A percentile compares a stretch with the other conserved stretches of the same genome.
These are phyloP conservation scores for Fratercula arctica DNA, from an alignment of 2,797 vertebrate genomes.

Conservation along the genomic window DNA sequence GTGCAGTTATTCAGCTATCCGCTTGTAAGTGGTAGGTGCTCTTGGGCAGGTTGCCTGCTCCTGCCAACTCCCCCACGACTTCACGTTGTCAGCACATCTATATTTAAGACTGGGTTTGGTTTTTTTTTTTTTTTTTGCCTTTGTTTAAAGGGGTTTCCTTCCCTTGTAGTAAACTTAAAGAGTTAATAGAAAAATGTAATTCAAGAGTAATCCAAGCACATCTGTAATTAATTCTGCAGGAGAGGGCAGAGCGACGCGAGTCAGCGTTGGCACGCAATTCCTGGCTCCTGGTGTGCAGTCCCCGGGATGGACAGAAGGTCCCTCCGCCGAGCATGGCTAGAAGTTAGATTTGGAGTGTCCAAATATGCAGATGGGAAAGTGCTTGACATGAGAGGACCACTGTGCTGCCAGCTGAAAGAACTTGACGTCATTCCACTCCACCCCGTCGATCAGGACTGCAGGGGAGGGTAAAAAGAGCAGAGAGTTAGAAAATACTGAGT, in stretches of 20 bases:
- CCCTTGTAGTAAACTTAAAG: constrained; percentile 73
- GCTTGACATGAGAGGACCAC: constrained; percentile 98
- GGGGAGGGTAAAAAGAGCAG: constrained; percentile 1
- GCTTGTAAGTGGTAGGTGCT: constrained; percentile 41
- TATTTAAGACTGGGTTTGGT: constrained; percentile 62
- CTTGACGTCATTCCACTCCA: constrained; percentile 98
- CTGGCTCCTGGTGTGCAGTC: constrained; percentile 65
- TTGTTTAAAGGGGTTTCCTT: constrained; percentile 69
- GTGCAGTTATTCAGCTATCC: constrained; percentile 64
- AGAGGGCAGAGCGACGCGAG: constrained; percentile 30
- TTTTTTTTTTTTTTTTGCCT: constrained; percentile 61
- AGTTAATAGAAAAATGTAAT: constrained; percentile 73
- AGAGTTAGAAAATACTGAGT: background rate
- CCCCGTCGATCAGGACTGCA: constrained; percentile 93
- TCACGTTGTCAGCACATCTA: constrained; percentile 48
- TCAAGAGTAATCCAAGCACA: constrained; percentile 61
- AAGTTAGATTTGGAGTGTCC: constrained; percentile 92
- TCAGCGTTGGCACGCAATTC: constrained; percentile 69
- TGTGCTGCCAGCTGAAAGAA: constrained; percentile 98
- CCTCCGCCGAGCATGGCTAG: constrained; percentile 68
- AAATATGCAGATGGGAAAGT: constrained; percentile 97
- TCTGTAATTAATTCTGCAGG: constrained; percentile 66
- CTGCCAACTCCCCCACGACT: constrained; percentile 38
- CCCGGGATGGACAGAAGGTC: background rate
- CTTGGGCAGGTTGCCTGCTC: constrained; percentile 52